A percentile compares a stretch with the other conserved stretches of the same genome.
Conservation (phyloP, 2,888 invertebrate species). For the Taphrorychus bicolor region DNA sequence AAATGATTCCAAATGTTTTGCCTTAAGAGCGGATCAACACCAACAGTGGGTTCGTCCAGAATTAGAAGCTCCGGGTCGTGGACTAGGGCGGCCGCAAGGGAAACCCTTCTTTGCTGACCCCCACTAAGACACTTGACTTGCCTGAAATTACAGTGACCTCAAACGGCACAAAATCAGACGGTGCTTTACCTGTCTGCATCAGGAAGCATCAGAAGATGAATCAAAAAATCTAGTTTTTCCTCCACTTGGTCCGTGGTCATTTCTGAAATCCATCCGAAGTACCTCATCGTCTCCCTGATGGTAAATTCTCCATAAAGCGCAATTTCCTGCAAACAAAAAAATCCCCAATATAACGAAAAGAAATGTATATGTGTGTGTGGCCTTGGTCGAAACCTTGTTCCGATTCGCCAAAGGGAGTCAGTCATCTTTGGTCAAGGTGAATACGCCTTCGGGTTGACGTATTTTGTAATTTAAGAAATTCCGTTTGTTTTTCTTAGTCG, state of each 20-base stretch:
- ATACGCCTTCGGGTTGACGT: too few relatives aligned
- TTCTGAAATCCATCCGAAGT: slow-evolving; percentile 57
- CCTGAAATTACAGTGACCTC: too few relatives aligned
- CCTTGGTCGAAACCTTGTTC: not conserved
- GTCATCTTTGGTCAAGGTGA: slow-evolving; percentile 1
- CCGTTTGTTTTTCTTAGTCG: too few relatives aligned
- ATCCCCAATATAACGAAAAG: not conserved
- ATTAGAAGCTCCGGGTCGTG: slow-evolving; percentile 91
- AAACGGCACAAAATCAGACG: too few relatives aligned
- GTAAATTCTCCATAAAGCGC: slow-evolving; percentile 59
- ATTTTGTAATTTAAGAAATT: too few relatives aligned
- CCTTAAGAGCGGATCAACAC: slow-evolving; percentile 87
- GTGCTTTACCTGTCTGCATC: slow-evolving; percentile 79
- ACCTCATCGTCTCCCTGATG: slow-evolving; percentile 56
- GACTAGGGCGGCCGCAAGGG: slow-evolving; percentile 85
- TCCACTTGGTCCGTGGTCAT: slow-evolving; percentile 55
- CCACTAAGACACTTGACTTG: slow-evolving; percentile 69
- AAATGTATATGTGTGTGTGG: not conserved
- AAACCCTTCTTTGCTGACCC: slow-evolving; percentile 88
- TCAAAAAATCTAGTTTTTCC: slow-evolving; percentile 52
- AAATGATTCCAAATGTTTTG: slow-evolving; percentile 88
- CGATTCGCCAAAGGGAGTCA: not conserved
- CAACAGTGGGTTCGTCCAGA: slow-evolving; percentile 92
- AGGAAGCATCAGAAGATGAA: slow-evolving; percentile 60
- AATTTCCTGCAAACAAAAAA: slow-evolving; percentile 53